Base-by-base conservation (phyloP, 2,888 invertebrate genomes). In the Eristalinus aeneus region DNA sequence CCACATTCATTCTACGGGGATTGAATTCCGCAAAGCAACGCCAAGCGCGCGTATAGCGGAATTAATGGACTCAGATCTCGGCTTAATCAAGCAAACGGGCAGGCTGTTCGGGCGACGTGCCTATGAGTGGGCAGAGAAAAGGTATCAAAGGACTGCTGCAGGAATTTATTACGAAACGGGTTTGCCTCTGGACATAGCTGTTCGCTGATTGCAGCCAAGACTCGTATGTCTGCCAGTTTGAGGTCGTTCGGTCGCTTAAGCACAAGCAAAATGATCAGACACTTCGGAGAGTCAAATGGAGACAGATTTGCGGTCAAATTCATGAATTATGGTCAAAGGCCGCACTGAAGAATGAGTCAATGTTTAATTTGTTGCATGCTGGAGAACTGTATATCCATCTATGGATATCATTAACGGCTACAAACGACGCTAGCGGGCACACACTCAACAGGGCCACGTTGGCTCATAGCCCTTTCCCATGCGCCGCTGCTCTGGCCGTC, bases 21-120 rank as follows among this genome's bases (percentile, higher is more conserved):
- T 68, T 60, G 54, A 63, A 65, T 72, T 65, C 68, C 56, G 58
- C 67, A 73, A 76, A 64, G 72, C 71, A 75, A 46, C 22, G n/a
- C 36, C 61, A 36, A 46, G 56, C 20, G 31, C 56, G 31, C 65
- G 56, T 32, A 39, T 60, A 71, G 80, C 69, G 72, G 64, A 81
- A 73, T 76, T 85, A 81, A 85, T 85, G 76, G 81, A 81, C 81
- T 81, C 58, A 36, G 73, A 80, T 73, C 46, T 46, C 72, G 69
- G 73, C 77, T 81, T 61, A 81, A 81, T 85, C 76, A 85, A 73
- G 71, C 64, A 81, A 77, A 85, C 81, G 65, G 76, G 46, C 31
- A 76, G 53, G 69, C 68, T 67, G 32, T 56, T 56, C 9, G 23
- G 8, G 56, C 54, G 9, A n/a, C 23, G 20, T 6, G 58, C 54